These are phyloP conservation scores for Vollenhovia emeryi DNA, from an alignment of 1,140 invertebrate species.

Conservation along the genomic window DNA sequence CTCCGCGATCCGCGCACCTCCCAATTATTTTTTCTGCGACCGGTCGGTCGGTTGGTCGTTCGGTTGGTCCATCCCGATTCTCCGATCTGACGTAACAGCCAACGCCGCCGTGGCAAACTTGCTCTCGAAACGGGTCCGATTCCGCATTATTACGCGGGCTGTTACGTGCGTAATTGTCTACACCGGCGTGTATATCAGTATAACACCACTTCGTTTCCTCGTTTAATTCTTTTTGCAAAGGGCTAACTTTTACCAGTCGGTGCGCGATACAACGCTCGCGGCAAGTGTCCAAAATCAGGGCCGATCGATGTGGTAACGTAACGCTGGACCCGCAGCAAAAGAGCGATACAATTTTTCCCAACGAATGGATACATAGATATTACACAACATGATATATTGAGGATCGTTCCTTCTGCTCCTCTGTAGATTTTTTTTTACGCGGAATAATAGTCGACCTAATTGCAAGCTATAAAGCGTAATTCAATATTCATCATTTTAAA, in stretches of 20 bases:
- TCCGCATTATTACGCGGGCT: constrained; percentile 45
- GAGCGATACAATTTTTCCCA: not conserved
- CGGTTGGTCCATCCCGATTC: constrained; percentile 69
- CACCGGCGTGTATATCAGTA: not conserved
- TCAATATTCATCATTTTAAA: not conserved
- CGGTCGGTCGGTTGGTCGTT: not conserved
- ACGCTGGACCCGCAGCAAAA: not conserved
- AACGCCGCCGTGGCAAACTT: constrained; percentile 13
- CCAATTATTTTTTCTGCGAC: constrained; percentile 61
- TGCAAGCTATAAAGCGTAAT: not conserved
- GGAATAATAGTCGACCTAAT: not conserved
- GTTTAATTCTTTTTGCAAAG: constrained; percentile 33
- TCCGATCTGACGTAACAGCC: constrained; percentile 69
- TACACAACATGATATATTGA: not conserved
- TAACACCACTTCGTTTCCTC: not conserved
- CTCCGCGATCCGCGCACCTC: constrained; percentile 44
- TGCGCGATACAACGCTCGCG: no score
- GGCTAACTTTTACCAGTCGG: constrained; percentile 21
- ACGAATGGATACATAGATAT: not conserved
- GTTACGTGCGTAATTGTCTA: constrained; percentile 30
- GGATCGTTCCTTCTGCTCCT: not conserved
- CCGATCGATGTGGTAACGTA: not conserved
- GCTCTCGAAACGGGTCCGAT: constrained; percentile 40
- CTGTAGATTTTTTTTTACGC: not conserved
- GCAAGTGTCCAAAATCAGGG: not conserved